phyloP scores from a whole-genome alignment of 2,113 vertebrate species.

The Sinocyclocheilus anshuiensis region DNA sequence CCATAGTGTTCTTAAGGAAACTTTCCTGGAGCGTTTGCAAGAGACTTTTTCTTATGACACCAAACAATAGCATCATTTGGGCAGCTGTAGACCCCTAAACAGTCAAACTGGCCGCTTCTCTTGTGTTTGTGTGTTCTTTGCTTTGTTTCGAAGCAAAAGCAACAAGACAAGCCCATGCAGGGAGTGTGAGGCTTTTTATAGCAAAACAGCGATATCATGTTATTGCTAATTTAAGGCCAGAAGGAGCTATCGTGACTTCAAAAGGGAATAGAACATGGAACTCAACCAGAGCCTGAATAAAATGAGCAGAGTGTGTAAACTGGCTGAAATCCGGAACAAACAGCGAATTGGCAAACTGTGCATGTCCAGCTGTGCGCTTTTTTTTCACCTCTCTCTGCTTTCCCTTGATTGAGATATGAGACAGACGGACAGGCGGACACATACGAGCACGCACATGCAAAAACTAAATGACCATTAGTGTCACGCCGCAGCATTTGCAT shows the following conservation, averaged over 20 bases:
- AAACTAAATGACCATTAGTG: conserved; percentile 1
- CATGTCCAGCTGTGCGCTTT: neutral
- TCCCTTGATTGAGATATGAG: neutral
- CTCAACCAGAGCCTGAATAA: conserved; percentile 38
- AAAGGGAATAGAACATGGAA: conserved; percentile 61
- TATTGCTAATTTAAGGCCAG: conserved; percentile 68
- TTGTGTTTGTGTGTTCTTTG: conserved; percentile 11
- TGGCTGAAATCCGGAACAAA: conserved; percentile 46
- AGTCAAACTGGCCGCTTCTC: neutral
- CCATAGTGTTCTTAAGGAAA: conserved; percentile 39
- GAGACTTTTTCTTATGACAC: neutral
- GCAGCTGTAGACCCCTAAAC: conserved; percentile 27
- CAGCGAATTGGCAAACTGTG: conserved; percentile 38
- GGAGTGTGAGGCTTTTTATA: conserved; percentile 24
- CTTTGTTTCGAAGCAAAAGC: conserved; percentile 39
- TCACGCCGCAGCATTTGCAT: conserved; percentile 28
- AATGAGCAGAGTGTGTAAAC: conserved; percentile 35
- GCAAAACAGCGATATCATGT: conserved; percentile 43
- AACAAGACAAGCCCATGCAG: conserved; percentile 26
- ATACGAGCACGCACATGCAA: conserved; percentile 7
- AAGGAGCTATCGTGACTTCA: conserved; percentile 64
- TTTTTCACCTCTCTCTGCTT: neutral
- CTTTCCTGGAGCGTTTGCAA: conserved; percentile 11
- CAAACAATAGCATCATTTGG: conserved; percentile 29
- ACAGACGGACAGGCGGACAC: conserved; percentile 14